phyloP scores from a whole-genome alignment of 2,113 vertebrate species.

The Alaudala cheleensis region DNA sequence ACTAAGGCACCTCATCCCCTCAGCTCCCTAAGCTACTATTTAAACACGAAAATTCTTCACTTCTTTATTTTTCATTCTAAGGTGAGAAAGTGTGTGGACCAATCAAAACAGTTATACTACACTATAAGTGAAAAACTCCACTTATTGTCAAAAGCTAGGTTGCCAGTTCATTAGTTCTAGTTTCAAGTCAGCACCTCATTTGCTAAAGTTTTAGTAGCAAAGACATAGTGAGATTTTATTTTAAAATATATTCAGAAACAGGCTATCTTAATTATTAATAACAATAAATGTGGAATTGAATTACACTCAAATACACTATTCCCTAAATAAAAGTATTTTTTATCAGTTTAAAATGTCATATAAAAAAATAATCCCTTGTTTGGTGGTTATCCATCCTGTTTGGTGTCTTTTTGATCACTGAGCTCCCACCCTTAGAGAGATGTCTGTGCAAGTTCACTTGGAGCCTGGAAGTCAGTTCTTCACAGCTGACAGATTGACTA shows the following conservation, averaged over 20 bases:
- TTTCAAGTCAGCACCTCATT: background rate
- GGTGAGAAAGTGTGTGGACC: background rate
- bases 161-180: background rate
- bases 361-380: background rate
- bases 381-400: background rate
- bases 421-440: background rate
- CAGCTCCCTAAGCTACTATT: background rate
- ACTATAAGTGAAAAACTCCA: background rate
- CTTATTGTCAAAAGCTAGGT: background rate
- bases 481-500: background rate
- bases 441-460: fast-evolving
- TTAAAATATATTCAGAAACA: background rate
- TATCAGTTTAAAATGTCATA: background rate
- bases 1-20: background rate
- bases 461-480: background rate
- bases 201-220: background rate
- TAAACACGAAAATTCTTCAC: background rate
- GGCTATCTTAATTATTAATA: background rate
- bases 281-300: background rate
- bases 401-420: background rate
- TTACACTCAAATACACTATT: background rate
- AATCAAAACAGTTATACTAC: background rate
- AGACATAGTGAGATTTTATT: background rate
- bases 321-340: background rate
- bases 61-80: background rate